Conservation (phyloP, 2,797 vertebrate species). For the Schizopygopsis malacanthus region DNA sequence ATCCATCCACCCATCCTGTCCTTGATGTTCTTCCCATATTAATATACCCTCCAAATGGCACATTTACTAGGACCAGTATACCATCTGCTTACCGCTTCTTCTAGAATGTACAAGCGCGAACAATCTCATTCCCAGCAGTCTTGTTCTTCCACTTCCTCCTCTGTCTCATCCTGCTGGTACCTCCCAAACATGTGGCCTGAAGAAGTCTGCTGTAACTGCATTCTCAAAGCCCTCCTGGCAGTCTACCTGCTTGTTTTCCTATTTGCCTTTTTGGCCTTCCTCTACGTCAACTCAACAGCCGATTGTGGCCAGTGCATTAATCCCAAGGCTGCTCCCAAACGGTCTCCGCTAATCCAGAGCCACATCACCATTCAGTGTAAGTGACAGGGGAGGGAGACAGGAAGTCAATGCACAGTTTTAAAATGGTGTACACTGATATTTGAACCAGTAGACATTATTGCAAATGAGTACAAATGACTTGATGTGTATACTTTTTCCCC, state of each 20-base stretch:
- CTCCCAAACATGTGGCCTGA: constrained; percentile 75
- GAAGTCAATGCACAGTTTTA: not conserved
- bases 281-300: constrained; percentile 75
- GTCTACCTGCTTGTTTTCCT: constrained; percentile 80
- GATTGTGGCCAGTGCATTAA: constrained; percentile 68
- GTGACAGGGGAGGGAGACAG: constrained; percentile 55
- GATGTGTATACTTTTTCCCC: not conserved
- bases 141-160: constrained; percentile 70
- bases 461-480: not conserved
- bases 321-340: constrained; percentile 69
- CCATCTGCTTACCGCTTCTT: constrained; percentile 45
- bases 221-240: constrained; percentile 76
- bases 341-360: constrained; percentile 60
- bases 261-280: constrained; percentile 79
- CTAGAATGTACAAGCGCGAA: constrained; percentile 69
- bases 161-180: constrained; percentile 71
- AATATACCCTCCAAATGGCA: constrained; percentile 43
- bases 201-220: constrained; percentile 76
- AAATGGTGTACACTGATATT: not conserved
- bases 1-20: constrained; percentile 13
- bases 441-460: not conserved
- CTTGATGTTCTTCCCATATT: constrained; percentile 24
- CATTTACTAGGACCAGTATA: constrained; percentile 20
- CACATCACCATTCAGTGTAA: constrained; percentile 68
- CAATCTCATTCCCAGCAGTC: constrained; percentile 66